Conservation (phyloP, 2,888 invertebrate species). For the Orchesellides sinensis region DNA sequence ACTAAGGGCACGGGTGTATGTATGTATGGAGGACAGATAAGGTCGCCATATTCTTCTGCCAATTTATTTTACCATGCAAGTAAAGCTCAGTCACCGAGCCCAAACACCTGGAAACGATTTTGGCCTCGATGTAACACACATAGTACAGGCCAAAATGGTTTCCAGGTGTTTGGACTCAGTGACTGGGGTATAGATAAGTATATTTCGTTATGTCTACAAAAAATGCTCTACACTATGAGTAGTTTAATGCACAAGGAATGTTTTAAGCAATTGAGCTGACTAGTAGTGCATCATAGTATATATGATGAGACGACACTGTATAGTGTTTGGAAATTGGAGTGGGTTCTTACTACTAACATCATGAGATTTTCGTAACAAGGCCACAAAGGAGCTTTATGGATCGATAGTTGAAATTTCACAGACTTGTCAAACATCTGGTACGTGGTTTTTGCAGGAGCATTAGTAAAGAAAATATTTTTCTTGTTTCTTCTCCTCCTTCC, state of each 20-base stretch:
- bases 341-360: conserved; percentile 40
- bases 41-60: not conserved
- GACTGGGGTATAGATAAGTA: too few relatives aligned
- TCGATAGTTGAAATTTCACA: conserved; percentile 57
- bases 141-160: too few relatives aligned
- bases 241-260: not conserved
- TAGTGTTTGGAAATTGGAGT: conserved; percentile 34
- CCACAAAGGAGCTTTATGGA: conserved; percentile 50
- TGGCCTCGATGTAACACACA: too few relatives aligned
- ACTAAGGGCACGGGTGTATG: not conserved
- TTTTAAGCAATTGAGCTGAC: not conserved
- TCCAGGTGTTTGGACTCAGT: too few relatives aligned
- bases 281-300: too few relatives aligned
- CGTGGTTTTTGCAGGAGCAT: conserved; percentile 43
- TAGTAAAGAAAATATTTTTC: conserved; percentile 58
- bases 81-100: too few relatives aligned
- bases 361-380: conserved; percentile 50
- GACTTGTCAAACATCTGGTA: conserved; percentile 56
- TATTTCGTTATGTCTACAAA: not conserved
- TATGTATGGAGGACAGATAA: not conserved
- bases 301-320: conserved; percentile 13
- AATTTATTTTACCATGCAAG: conserved; percentile 10
- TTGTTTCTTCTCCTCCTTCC: conserved; percentile 17
- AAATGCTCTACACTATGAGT: not conserved
- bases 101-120: too few relatives aligned